A percentile compares a stretch with the other conserved stretches of the same genome.
These are phyloP conservation scores for Lordiphosa collinella DNA, from an alignment of 1,140 invertebrate species.

Conservation along the genomic window DNA sequence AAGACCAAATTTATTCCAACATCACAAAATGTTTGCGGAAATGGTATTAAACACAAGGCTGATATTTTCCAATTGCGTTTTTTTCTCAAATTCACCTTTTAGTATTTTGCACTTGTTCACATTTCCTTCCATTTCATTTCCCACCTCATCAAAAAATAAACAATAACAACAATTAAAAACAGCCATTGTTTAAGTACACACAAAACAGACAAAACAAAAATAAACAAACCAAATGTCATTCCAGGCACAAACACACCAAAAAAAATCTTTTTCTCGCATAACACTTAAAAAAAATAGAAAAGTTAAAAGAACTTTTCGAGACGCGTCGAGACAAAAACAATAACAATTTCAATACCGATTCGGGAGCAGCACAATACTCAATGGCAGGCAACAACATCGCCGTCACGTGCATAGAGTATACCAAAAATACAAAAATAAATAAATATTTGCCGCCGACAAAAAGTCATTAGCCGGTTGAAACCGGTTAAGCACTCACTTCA, in stretches of 20 bases:
- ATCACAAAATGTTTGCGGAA: no score
- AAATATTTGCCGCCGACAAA: not conserved
- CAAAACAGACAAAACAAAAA: slow-evolving; percentile 21
- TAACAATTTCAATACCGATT: slow-evolving; percentile 31
- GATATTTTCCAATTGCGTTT: not conserved
- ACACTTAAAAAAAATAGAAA: slow-evolving; percentile 10
- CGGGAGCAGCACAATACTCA: slow-evolving; percentile 26
- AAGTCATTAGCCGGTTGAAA: slow-evolving; percentile 10
- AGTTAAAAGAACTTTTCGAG: slow-evolving; percentile 22
- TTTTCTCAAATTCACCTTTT: not conserved
- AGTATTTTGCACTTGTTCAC: not conserved
- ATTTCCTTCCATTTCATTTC: not conserved
- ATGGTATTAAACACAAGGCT: no score
- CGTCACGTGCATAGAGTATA: slow-evolving; percentile 56
- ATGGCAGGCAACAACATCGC: slow-evolving; percentile 19
- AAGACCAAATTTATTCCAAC: no score
- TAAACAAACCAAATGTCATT: slow-evolving; percentile 42
- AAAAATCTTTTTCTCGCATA: slow-evolving; percentile 1
- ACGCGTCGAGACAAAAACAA: slow-evolving; percentile 39
- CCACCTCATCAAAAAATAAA: slow-evolving; percentile 5
- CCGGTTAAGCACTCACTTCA: slow-evolving; percentile 1
- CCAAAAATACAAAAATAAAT: slow-evolving; percentile 4
- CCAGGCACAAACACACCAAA: slow-evolving; percentile 3
- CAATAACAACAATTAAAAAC: slow-evolving; percentile 14
- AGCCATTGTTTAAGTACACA: slow-evolving; percentile 1